phyloP scores from a whole-genome alignment of 2,797 vertebrate species.

The Eulemur rubriventer region DNA sequence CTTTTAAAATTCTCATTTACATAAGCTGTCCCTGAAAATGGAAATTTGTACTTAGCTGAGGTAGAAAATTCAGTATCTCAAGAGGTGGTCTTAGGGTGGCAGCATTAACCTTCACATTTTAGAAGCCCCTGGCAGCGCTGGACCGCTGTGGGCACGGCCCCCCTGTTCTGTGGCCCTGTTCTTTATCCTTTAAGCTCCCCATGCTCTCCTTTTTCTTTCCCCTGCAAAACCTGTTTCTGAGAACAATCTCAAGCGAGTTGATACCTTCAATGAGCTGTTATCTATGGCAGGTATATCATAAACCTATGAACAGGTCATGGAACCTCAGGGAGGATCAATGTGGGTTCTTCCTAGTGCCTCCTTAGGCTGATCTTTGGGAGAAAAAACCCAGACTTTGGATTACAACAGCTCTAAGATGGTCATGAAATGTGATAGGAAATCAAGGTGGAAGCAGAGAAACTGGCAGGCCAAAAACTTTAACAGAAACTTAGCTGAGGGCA shows the following conservation, averaged over 20 bases:
- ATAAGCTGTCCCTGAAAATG: conserved; percentile 4
- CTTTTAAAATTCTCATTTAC: background rate
- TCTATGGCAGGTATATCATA: background rate
- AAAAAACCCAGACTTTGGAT: background rate
- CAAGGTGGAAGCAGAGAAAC: background rate
- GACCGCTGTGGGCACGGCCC: rapidly evolving
- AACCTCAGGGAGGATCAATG: background rate
- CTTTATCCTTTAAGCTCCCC: background rate
- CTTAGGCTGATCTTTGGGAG: background rate
- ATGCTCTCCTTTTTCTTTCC: background rate
- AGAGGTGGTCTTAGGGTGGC: background rate
- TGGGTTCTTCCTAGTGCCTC: background rate
- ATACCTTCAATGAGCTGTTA: background rate
- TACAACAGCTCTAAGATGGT: background rate
- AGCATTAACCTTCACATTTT: background rate
- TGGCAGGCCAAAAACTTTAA: background rate
- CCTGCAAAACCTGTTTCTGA: background rate
- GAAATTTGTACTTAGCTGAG: background rate
- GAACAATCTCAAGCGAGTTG: background rate
- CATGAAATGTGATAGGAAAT: background rate
- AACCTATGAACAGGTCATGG: background rate
- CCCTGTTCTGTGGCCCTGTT: background rate
- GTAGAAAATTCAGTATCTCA: conserved; percentile 1
- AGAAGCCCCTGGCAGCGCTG: background rate
- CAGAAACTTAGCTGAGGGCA: background rate